Evolutionary conservation across 2,797 vertebrate species (phyloP), one percentile per base, ranked within the genome.

Genomic region (Meriones psammophilus): DNA sequence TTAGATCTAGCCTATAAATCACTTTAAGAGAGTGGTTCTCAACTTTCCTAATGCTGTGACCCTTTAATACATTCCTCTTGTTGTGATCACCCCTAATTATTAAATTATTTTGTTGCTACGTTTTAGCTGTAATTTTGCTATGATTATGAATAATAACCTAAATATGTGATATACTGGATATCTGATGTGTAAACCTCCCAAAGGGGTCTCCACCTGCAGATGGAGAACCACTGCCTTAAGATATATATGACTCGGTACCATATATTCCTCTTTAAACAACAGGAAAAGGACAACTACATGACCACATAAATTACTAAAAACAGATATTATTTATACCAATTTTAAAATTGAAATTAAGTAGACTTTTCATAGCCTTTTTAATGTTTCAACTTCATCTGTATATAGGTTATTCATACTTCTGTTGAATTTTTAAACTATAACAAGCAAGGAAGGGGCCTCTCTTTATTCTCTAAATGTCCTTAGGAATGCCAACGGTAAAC

Each of bases 381-480:
- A 76, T 96, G 78, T 76, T 81, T 4, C 7, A 87, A 46, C 76
- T 85, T 95, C 56, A 91, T 89, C 24, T 36, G 17, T 73, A 91
- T 26, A 33, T 66, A 91, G 73, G 6, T 81, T 50, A 95, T 81
- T 95, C 85, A 95, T 68, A 24, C 79, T 80, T 89, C 46, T 85
- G 22, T 26, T 92, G 22, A 80, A 93, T 86, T 96, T 97, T 78
- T 86, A 28, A 94, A 79, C 56, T 73, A 71, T 39, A 92, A 89
- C 62, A 91, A 93, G 26, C 2, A 69, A 92, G 46, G 17, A 26
- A 60, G 36, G 54, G 33, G 69, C 12, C 39, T 56, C 5, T 87
- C 94, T 94, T 80, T 74, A 94, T 95, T 95, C 87, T 86, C 24
- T 39, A 46, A 81, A 93, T 93, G 92, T 74, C 86, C 71, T 58